Evolutionary conservation across 2,888 invertebrate genomes (phyloP), one percentile per base, ranked within the genome.

Genomic region (Gastrophysa polygoni): DNA sequence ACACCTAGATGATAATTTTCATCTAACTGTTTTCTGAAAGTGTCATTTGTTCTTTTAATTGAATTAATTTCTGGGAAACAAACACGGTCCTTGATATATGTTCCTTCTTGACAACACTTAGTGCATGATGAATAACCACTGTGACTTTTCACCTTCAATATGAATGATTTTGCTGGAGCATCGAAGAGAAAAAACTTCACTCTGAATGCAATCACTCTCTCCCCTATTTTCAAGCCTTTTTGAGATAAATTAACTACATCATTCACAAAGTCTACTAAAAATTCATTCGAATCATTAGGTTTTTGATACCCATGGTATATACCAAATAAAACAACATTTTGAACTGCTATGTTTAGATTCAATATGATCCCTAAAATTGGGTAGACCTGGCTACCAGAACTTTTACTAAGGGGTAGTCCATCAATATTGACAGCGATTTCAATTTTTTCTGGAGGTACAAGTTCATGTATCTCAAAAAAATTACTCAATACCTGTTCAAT

Each of bases 1-100:
- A 11, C 14, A 56, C 18, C 32, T 20, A 56, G 11, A 28, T 47
- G 56, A 47, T 56, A 56, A 16, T 56, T 47, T 18, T 56, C 46
- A 56, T 56, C 29, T 10, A 0, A 16, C 16, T 55, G 44, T 24
- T 21, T 32, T 17, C 29, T 32, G 17, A 50, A 50, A 20, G 18
- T 29, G 7, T 50, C 8, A 32, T 50, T 18, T 32, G 50, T 50
- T 50, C 50, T 14, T 50, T 50, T 50, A 29, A 24, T 8, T 16
- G 32, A 50, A 32, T 50, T 17, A 17, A 50, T 32, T 32, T 32
- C 20, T 32, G 50, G 32, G n/a, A 50, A 50, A 32, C 32, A 32
- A 24, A 50, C 20, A 8, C 18, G 18, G 50, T 50, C 50, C 6
- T 50, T 32, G 1, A 50, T 5, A 50, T 32, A 50, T 29, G 8